Base-by-base conservation (phyloP, 1,140 invertebrate genomes). In the Teleopsis dalmanni region DNA sequence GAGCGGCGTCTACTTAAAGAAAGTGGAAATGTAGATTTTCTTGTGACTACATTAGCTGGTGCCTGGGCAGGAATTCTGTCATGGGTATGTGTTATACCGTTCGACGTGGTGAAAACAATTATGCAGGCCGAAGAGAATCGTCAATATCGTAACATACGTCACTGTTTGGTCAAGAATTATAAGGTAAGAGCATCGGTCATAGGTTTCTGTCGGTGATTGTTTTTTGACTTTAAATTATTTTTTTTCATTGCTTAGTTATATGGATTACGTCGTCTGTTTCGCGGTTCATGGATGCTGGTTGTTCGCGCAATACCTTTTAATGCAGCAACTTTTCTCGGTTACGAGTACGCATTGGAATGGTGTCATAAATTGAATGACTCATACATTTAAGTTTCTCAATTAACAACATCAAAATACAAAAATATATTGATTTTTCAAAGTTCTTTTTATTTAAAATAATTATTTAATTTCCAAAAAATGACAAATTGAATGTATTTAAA, bases 51-150 rank as follows among this genome's bases (percentile, higher is more conserved):
- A 0, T 44, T 70, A 31, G 67, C 68, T 6, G 67, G 65, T 0
- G 63, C 68, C 11, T 65, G 62, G 56, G 64, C 74, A 66, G 85
- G 86, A 4, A 68, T 78, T n/a, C 34, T 81, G 18, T 84, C 83
- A 0, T 89, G 85, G 85, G 65, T 78, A 3, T 72, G 77, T 19
- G 78, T 83, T 10, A 76, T 86, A 54, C 86, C 86, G 0, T 71
- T 85, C 7, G 87, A 88, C 66, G 83, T 87, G 13, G 73, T 89
- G 16, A 88, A 90, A 70, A 84, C 84, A 2, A 65, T 82, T 47
- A 78, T 87, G 48, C 86, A 89, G 69, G 78, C 78, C 2, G 83
- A 87, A 44, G 70, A 77, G 56, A 65, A 73, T 13, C 57, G 58
- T 29, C 71, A 60, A 36, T 70, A 64, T 48, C 54, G 64, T 7